Evolutionary conservation across 2,797 vertebrate genomes (phyloP).

Genomic region (Synanceia verrucosa): DNA sequence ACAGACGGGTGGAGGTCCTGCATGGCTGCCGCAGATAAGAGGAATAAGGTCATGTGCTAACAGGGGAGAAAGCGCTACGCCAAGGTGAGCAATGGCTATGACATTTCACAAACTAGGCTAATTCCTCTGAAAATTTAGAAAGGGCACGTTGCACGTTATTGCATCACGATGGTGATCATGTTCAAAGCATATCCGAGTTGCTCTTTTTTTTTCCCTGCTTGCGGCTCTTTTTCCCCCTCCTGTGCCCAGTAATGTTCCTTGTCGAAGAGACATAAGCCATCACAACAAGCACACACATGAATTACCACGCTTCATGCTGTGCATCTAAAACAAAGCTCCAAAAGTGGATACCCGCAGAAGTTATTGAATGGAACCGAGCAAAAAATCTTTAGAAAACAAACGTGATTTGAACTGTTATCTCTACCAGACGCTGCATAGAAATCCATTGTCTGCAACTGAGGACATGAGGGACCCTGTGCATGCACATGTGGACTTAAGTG

Average conservation of each 20-base stretch:
- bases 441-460: conserved; percentile 24
- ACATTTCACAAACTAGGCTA: conserved; percentile 81
- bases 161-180: conserved; percentile 67
- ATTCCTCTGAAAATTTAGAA: conserved; percentile 76
- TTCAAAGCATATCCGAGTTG: conserved; percentile 44
- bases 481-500: conserved; percentile 23
- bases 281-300: conserved; percentile 36
- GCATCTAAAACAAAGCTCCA: conserved; percentile 39
- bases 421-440: conserved; percentile 22
- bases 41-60: conserved; percentile 79
- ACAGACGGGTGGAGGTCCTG: conserved; percentile 66
- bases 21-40: conserved; percentile 76
- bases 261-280: conserved; percentile 28
- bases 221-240: conserved; percentile 13
- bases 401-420: conserved; percentile 31
- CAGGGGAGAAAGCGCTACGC: conserved; percentile 66
- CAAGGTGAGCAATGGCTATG: conserved; percentile 79
- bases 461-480: conserved; percentile 22
- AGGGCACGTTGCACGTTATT: conserved; percentile 76
- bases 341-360: conserved; percentile 18
- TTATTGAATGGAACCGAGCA: conserved; percentile 29
- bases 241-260: conserved; percentile 15
- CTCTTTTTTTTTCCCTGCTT: conserved; percentile 2
- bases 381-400: conserved; percentile 41
- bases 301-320: conserved; percentile 37